A percentile compares a stretch with the other conserved stretches of the same genome.
These are phyloP conservation scores for Trematomus loennbergii DNA, from an alignment of 2,113 vertebrate genomes.

Conservation along the genomic window DNA sequence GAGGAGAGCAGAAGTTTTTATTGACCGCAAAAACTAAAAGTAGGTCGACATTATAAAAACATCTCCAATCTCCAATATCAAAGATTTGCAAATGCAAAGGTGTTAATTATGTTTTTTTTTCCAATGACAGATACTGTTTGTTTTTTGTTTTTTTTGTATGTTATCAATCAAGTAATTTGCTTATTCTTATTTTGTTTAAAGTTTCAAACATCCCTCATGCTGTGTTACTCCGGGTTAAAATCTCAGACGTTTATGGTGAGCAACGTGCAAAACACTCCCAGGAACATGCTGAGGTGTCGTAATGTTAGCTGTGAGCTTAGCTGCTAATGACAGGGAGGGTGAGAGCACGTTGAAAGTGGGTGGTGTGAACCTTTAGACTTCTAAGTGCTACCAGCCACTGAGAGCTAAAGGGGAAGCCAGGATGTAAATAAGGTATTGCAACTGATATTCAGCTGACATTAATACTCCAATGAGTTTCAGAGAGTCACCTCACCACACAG, in stretches of 20 bases:
- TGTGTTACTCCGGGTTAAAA: conserved; percentile 18
- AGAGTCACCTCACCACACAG: neutral
- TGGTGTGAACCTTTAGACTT: conserved; percentile 69
- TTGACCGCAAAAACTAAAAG: conserved; percentile 29
- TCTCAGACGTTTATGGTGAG: conserved; percentile 17
- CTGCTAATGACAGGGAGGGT: conserved; percentile 60
- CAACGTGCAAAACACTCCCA: conserved; percentile 58
- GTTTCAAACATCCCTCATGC: neutral
- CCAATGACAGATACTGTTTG: neutral
- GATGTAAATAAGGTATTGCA: conserved; percentile 45
- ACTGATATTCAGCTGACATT: conserved; percentile 40
- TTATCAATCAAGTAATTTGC: conserved; percentile 19
- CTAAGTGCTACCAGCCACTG: conserved; percentile 28
- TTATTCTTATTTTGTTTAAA: neutral
- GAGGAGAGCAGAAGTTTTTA: conserved; percentile 28
- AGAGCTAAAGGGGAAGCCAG: conserved; percentile 29
- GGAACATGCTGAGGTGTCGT: conserved; percentile 78
- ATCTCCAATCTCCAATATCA: neutral
- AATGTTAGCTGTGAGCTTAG: conserved; percentile 72
- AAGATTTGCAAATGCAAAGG: conserved; percentile 12
- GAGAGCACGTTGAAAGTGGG: conserved; percentile 72
- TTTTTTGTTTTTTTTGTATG: too few species aligned
- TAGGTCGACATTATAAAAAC: conserved; percentile 19
- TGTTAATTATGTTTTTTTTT: neutral
- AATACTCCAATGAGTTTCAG: conserved; percentile 23